A percentile compares a stretch with the other conserved stretches of the same genome.
These are phyloP conservation scores for Adoxophyes honmai DNA, from an alignment of 1,140 invertebrate genomes.

Conservation along the genomic window DNA sequence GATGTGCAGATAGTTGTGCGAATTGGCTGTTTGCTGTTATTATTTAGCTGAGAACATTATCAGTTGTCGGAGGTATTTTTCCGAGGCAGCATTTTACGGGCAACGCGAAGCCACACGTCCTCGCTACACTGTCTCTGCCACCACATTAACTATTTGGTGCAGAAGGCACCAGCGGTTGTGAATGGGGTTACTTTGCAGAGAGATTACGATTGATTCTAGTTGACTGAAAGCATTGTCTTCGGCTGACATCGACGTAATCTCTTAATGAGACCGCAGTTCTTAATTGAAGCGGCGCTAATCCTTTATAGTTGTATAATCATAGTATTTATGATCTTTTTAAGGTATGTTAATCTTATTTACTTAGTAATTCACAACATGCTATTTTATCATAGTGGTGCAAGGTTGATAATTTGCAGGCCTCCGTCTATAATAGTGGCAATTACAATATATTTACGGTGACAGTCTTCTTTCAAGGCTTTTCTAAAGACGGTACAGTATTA, in stretches of 20 bases:
- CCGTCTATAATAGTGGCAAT: too few relatives aligned
- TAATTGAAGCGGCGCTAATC: too few relatives aligned
- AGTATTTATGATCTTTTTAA: too few relatives aligned
- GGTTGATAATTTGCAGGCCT: too few relatives aligned
- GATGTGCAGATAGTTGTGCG: background rate
- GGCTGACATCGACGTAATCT: background rate
- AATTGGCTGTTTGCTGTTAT: background rate
- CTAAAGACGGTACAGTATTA: too few relatives aligned
- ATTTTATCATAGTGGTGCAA: too few relatives aligned
- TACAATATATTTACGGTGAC: too few relatives aligned
- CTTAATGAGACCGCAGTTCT: too few relatives aligned
- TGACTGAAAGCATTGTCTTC: slow-evolving; percentile 3
- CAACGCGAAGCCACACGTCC: slow-evolving; percentile 26
- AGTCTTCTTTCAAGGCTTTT: too few relatives aligned
- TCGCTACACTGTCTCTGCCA: slow-evolving; percentile 31
- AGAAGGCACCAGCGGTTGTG: background rate
- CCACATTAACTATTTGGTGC: slow-evolving; percentile 19
- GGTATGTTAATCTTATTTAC: too few relatives aligned
- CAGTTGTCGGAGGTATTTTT: background rate
- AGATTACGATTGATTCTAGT: background rate
- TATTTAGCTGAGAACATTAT: background rate
- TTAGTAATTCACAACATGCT: too few relatives aligned
- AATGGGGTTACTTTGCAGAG: background rate
- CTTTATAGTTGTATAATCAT: too few relatives aligned
- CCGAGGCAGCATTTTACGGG: slow-evolving; percentile 19